phyloP scores from a whole-genome alignment of 2,797 vertebrate genomes.

The Setipinna tenuifilis region DNA sequence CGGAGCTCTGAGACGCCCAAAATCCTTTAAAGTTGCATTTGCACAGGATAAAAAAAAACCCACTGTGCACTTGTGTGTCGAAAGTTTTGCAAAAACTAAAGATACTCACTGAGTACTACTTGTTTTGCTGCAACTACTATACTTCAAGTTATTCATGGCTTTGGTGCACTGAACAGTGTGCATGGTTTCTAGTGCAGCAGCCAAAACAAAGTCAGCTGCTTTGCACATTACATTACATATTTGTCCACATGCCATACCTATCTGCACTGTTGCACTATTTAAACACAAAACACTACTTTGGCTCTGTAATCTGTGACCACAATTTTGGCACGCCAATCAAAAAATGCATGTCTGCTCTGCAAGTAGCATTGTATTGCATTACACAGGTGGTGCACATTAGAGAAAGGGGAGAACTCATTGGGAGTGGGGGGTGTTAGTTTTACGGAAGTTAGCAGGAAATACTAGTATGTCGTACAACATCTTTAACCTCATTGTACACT shows the following conservation, averaged over 20 bases:
- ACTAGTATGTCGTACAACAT: not conserved
- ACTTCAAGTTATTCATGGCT: too few relatives aligned
- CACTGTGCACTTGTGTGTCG: too few relatives aligned
- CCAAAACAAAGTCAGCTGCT: not conserved
- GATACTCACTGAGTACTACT: too few relatives aligned
- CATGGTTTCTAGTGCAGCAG: too few relatives aligned
- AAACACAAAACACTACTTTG: not conserved
- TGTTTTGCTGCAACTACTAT: too few relatives aligned
- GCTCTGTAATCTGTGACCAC: not conserved
- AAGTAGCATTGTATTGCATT: not conserved
- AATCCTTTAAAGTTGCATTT: not conserved
- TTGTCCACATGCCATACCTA: not conserved
- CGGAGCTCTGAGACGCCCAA: not conserved
- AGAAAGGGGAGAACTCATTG: not conserved
- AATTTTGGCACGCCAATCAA: not conserved
- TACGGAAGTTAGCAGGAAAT: not conserved
- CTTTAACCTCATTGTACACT: not conserved
- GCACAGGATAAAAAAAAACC: too few relatives aligned
- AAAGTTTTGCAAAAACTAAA: too few relatives aligned
- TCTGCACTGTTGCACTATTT: not conserved
- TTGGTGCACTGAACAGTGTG: too few relatives aligned
- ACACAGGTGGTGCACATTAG: not conserved
- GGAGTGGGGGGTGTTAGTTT: too few relatives aligned
- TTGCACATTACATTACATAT: not conserved
- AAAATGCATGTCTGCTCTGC: not conserved